Evolutionary conservation across 2,888 invertebrate species (phyloP), one percentile per base, ranked within the genome.

Genomic region (Malacosoma neustria): DNA sequence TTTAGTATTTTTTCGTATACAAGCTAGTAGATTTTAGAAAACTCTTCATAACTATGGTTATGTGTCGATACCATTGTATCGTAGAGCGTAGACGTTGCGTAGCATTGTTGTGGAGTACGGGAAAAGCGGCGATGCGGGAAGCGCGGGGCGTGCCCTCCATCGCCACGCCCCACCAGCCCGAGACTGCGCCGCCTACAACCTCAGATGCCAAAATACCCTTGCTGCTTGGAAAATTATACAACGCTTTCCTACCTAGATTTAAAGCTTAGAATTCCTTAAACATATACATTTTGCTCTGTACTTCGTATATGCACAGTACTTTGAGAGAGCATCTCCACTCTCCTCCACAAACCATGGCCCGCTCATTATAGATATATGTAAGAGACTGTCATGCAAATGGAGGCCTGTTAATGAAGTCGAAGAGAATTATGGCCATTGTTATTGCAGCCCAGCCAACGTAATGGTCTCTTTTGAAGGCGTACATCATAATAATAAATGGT

Each of bases 361-460:
- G 66, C 63, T 73, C 74, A 72, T 71, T 71, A 22, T 69, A 69
- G 63, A 48, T 65, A 59, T 70, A 64, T 56, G 56, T 64, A 67
- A 60, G 60, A 63, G 66, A 65, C 68, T 82, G 81, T 80, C 82
- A 82, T 82, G 82, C 82, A 84, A 84, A 84, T 84, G 82, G 82
- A 75, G 72, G 81, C 73, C 82, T 82, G 82, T 76, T 82, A 84
- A 84, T 84, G 84, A 84, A 84, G 81, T 72, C 75, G 70, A 72
- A 66, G 73, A 81, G 84, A 84, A 81, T 82, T 84, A 84, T 84
- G 72, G 80, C 63, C 72, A 73, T 82, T 82, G 84, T 81, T 79
- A 80, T 68, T 73, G 81, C 80, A 71, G 69, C 69, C 62, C 70
- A 70, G 64, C 69, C 66, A 61, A 57, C 63, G 62, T 72, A 81